Conservation (phyloP, 2,797 vertebrate genomes). For the Oophaga sylvatica region DNA sequence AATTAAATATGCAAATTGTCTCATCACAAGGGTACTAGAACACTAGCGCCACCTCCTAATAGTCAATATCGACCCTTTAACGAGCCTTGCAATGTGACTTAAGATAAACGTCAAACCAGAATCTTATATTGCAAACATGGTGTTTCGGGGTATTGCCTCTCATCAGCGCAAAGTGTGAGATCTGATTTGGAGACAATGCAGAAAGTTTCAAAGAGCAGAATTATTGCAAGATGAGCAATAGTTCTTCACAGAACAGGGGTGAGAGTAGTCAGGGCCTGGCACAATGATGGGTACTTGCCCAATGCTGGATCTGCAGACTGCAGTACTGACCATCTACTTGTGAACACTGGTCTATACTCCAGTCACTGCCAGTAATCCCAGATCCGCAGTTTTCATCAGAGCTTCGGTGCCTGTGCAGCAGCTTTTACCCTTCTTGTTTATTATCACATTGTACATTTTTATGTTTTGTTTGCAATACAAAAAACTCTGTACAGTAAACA, state of each 20-base stretch:
- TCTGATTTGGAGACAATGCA: no score
- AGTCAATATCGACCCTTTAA: no score
- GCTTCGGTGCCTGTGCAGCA: not conserved
- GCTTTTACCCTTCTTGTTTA: slow-evolving; percentile 31
- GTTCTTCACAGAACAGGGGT: not conserved
- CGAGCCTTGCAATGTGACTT: no score
- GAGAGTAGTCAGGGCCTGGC: no score
- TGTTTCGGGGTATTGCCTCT: no score
- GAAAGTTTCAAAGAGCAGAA: not conserved
- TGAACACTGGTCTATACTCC: not conserved
- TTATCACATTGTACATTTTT: slow-evolving; percentile 40
- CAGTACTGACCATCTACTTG: not conserved
- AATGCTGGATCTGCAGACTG: not conserved
- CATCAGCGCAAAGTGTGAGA: no score
- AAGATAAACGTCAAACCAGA: no score
- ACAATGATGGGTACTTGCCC: not conserved
- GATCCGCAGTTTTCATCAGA: not conserved
- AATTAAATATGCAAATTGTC: no score
- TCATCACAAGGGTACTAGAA: no score
- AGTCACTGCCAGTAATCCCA: not conserved
- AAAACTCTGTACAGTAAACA: slow-evolving; percentile 57
- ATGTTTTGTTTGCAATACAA: slow-evolving; percentile 60
- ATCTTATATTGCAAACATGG: no score
- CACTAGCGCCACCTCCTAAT: no score
- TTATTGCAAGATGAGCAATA: not conserved